phyloP scores from a whole-genome alignment of 2,113 vertebrate genomes.

The Eleginops maclovinus region DNA sequence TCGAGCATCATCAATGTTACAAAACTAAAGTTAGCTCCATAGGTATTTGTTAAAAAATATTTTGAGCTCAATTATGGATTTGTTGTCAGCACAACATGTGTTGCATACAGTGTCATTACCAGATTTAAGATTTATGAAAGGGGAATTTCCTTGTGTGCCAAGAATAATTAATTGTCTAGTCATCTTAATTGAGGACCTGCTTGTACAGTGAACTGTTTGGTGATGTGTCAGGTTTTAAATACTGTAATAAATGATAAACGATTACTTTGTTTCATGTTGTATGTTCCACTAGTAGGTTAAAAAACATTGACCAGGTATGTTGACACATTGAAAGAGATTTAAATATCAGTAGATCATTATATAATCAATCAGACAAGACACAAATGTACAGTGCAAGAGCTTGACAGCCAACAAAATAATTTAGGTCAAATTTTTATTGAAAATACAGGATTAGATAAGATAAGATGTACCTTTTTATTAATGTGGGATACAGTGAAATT shows the following conservation, averaged over 20 bases:
- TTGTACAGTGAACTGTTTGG: conserved; percentile 72
- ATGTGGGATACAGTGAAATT: background rate
- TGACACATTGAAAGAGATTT: background rate
- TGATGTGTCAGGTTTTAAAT: conserved; percentile 69
- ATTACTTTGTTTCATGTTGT: background rate
- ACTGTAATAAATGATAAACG: conserved; percentile 71
- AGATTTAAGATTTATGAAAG: conserved; percentile 49
- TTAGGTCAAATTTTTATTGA: background rate
- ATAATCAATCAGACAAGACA: background rate
- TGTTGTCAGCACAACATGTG: conserved; percentile 42
- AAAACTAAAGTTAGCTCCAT: conserved; percentile 24
- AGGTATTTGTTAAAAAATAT: conserved; percentile 29
- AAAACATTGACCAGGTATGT: background rate
- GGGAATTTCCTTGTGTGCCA: conserved; percentile 72
- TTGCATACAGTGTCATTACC: conserved; percentile 51
- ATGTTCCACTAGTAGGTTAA: background rate
- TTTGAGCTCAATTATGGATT: conserved; percentile 38
- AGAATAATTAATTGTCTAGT: conserved; percentile 64
- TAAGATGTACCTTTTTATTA: too few species aligned
- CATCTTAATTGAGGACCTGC: conserved; percentile 54
- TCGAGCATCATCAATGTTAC: conserved; percentile 40
- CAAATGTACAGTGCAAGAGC: background rate
- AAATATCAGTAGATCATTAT: background rate
- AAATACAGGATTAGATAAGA: background rate
- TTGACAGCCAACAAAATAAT: background rate